Evolutionary conservation across 2,888 invertebrate genomes (phyloP), one percentile per base, ranked within the genome.

Genomic region (Hypolimnas misippus): DNA sequence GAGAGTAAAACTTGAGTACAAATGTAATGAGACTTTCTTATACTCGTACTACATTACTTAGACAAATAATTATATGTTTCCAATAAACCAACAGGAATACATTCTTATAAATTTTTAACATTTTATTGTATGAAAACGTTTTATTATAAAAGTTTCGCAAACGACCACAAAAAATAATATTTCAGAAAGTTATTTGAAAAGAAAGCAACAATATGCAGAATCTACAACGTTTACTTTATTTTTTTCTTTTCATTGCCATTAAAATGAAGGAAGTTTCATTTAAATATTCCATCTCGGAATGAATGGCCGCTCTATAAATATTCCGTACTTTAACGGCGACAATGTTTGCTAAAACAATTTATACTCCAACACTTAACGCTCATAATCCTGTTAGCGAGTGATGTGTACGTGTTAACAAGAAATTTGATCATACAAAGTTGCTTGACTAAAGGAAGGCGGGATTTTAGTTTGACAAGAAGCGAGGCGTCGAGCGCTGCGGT

Each of bases 341-440:
- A 42, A 16, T 42, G 8, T 42, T 42, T 42, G 19, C 16, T 16
- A 42, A 42, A 42, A 42, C 42, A 42, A 42, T 42, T 42, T 42
- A 40, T 17, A 42, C 42, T 42, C 42, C 16, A 42, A 42, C 42
- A 42, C 17, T 42, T 42, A 42, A 42, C 17, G 42, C 42, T 42
- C n/a, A 46, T 46, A 46, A 21, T 46, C 21, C 21, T n/a, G 46
- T 46, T 46, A 46, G 46, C n/a, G 21, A 46, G 46, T 46, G 46
- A 46, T n/a, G n/a, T n/a, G 46, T 46, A 46, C 25, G 46, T n/a
- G 46, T 25, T 46, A 21, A 46, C 46, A 46, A 46, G 46, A 46
- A 46, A 46, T 46, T 46, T 46, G 46, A 46, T 46, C 21, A 12
- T n/a, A 46, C 21, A n/a, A 46, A 46, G 25, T 46, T 46, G 21